Evolutionary conservation across 2,888 invertebrate species (phyloP), one percentile per base, ranked within the genome.

Genomic region (Patella ulyssiponensis): DNA sequence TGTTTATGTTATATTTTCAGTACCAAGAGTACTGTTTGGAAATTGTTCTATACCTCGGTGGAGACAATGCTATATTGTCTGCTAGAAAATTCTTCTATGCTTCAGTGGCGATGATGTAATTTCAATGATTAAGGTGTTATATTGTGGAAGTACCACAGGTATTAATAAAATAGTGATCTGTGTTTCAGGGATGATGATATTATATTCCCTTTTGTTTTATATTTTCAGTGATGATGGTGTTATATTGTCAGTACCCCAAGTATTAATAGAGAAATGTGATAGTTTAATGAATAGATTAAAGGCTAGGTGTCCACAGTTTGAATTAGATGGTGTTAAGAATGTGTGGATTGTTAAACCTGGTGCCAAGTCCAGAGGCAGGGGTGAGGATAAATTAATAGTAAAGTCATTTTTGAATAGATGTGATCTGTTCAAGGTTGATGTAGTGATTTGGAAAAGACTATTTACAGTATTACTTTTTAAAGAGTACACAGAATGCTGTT

Each of bases 281-380:
- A 93, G 94, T 80, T 92, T 95, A 64, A 91, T 97, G 77, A 94
- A 94, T 23, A 94, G 94, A 71, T 93, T 97, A 86, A 92, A 86
- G 77, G 75, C 81, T 5, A 79, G 82, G 2, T 86, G 86, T 78
- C 89, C 90, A 1, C 91, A 91, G 84, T 87, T 84, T 85, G 89
- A 89, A 70, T 94, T 95, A 84, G 98, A 98, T 90, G 98, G 98
- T 0, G 94, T 94, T 79, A 93, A 94, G 79, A 98, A 98, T 91
- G 94, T 97, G 84, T 98, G 98, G 98, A 98, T 98, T 82, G 94
- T 98, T 79, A 98, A 98, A 91, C 98, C 98, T 0, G 97, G 97
- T 0, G 97, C 97, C 86, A 96, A 96, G 90, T 97, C 97, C 85
- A 94, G 98, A 14, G 98, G 98, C 0, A 94, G 96, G 87, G 92